phyloP scores from a whole-genome alignment of 2,113 vertebrate species.

The Lichenostomus cassidix region DNA sequence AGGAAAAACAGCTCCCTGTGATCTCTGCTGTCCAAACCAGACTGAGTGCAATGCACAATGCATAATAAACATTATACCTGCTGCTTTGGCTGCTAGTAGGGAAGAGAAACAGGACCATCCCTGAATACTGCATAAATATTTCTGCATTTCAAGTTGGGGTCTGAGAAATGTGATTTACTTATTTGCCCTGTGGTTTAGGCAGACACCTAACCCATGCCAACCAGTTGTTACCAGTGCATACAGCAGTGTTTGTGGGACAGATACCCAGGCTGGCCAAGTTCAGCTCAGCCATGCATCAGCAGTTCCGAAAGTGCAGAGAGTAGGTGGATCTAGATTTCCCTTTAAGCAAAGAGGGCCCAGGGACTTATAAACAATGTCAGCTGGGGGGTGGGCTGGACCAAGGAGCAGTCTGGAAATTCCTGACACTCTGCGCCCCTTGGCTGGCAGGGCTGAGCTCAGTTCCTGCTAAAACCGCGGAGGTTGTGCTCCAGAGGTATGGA shows the following conservation, averaged over 20 bases:
- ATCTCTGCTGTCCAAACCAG: background rate
- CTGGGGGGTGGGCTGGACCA: background rate
- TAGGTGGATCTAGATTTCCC: background rate
- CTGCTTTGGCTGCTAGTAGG: background rate
- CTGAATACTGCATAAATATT: background rate
- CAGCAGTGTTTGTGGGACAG: background rate
- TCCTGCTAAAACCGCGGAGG: background rate
- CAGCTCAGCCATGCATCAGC: background rate
- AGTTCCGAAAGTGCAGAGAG: background rate
- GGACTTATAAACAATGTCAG: background rate
- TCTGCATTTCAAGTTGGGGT: background rate
- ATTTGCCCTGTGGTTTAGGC: background rate
- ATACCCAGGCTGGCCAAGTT: background rate
- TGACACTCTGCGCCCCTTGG: background rate
- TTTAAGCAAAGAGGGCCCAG: background rate
- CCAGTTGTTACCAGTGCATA: fast-evolving
- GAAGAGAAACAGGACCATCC: background rate
- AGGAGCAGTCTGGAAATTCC: background rate
- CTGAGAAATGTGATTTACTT: background rate
- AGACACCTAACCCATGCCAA: background rate
- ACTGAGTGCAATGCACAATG: background rate
- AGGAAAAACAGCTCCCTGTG: background rate
- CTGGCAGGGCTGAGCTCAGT: slow-evolving; percentile 22
- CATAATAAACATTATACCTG: background rate
- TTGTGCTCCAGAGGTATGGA: background rate